Percentiles rank a stretch among this genome's conserved stretches.
phyloP scores from a whole-genome alignment of 2,888 invertebrate genomes.

The Zootermopsis nevadensis region DNA sequence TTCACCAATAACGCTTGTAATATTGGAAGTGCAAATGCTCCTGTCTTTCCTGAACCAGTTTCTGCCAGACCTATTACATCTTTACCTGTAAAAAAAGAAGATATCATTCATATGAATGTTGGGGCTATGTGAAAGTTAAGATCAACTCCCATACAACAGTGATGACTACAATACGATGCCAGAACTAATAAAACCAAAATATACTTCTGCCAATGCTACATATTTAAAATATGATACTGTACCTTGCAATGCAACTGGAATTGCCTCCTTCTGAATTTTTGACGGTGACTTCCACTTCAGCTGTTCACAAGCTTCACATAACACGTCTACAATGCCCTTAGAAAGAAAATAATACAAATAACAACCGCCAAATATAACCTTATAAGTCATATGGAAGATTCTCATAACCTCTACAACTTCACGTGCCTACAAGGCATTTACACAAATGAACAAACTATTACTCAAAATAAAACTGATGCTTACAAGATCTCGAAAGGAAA shows the following conservation, averaged over 20 bases:
- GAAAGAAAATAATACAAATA: background rate
- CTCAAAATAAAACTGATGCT: constrained; percentile 54
- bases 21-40: constrained; percentile 96
- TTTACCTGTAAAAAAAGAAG: constrained; percentile 70
- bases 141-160: no score
- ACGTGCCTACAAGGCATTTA: background rate
- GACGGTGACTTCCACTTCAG: constrained; percentile 96
- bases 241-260: constrained; percentile 91
- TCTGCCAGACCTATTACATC: constrained; percentile 83
- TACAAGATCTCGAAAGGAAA: constrained; percentile 73
- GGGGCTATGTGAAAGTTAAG: no score
- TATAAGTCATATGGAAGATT: background rate
- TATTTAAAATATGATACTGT: constrained; percentile 57
- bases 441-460: background rate
- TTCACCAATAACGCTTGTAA: constrained; percentile 89
- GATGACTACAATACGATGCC: no score
- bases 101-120: background rate
- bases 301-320: constrained; percentile 91
- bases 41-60: constrained; percentile 96
- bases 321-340: constrained; percentile 89
- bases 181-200: background rate
- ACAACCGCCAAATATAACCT: background rate
- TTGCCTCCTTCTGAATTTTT: constrained; percentile 94
- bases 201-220: background rate
- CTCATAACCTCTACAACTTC: background rate